phyloP scores from a whole-genome alignment of 2,888 invertebrate species.

The Apoderus coryli region DNA sequence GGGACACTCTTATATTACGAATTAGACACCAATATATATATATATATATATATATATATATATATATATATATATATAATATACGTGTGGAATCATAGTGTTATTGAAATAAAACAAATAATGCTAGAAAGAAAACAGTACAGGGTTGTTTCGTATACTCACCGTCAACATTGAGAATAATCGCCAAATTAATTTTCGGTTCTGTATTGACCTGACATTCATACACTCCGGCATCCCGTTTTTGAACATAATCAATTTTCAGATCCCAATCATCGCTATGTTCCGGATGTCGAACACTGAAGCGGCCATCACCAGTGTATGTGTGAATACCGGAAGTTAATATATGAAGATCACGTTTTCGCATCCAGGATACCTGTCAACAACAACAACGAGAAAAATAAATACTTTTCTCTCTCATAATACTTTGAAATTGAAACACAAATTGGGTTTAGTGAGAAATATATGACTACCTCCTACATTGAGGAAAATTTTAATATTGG shows the following conservation, averaged over 20 bases:
- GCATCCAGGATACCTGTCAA: constrained; percentile 67
- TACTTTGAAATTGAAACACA: too few species aligned
- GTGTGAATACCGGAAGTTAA: constrained; percentile 73
- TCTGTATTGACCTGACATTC: constrained; percentile 85
- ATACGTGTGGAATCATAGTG: too few species aligned
- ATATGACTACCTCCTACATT: too few species aligned
- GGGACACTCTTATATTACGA: too few species aligned
- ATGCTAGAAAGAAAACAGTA: not conserved
- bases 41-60: too few species aligned
- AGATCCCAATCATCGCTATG: constrained; percentile 79
- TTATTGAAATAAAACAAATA: too few species aligned
- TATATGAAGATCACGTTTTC: constrained; percentile 70
- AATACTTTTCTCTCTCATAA: too few species aligned
- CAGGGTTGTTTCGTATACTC: constrained; percentile 21
- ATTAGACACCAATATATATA: too few species aligned
- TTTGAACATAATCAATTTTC: constrained; percentile 70
- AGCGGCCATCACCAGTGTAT: constrained; percentile 76
- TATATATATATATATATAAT: too few species aligned
- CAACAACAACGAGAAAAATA: constrained; percentile 12
- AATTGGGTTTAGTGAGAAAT: too few species aligned
- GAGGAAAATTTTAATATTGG: too few species aligned
- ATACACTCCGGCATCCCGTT: constrained; percentile 70
- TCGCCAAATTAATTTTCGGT: constrained; percentile 76
- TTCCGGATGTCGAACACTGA: constrained; percentile 72
- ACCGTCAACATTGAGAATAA: constrained; percentile 71